Conservation (phyloP, 2,888 invertebrate genomes). For the Trissonchulus sp. region DNA sequence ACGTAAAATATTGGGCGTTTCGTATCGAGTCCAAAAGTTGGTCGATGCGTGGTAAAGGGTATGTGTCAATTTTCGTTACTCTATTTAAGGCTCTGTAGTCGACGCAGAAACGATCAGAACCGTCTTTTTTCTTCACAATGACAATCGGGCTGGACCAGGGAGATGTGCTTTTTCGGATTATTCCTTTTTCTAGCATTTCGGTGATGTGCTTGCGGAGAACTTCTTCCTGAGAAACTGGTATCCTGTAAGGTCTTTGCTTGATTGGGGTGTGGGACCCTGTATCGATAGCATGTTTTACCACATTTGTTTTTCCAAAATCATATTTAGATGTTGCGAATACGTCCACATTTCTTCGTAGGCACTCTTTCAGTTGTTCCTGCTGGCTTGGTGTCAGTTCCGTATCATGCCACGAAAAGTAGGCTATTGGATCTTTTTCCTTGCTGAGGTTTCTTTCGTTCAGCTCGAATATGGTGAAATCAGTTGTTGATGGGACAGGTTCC, state of each 20-base stretch:
- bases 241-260: not conserved
- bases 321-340: not conserved
- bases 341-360: not conserved
- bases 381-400: not conserved
- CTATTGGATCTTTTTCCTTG: no score
- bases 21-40: not conserved
- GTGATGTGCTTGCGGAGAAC: not conserved
- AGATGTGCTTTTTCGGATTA: not conserved
- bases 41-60: not conserved
- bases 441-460: not conserved
- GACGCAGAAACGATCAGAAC: not conserved
- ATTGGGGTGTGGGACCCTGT: not conserved
- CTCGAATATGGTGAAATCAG: not conserved
- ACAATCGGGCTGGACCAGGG: not conserved
- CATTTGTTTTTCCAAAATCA: not conserved
- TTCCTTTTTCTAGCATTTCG: not conserved
- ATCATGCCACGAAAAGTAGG: no score
- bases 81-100: slow-evolving; percentile 3
- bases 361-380: not conserved
- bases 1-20: not conserved
- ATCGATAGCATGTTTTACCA: not conserved
- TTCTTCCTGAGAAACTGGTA: not conserved
- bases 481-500: not conserved
- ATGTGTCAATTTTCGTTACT: not conserved
- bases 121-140: not conserved